Percentiles rank a stretch among this genome's conserved stretches.
These are phyloP conservation scores for Psix sp. DNA, from an alignment of 1,140 invertebrate species.

Conservation along the genomic window DNA sequence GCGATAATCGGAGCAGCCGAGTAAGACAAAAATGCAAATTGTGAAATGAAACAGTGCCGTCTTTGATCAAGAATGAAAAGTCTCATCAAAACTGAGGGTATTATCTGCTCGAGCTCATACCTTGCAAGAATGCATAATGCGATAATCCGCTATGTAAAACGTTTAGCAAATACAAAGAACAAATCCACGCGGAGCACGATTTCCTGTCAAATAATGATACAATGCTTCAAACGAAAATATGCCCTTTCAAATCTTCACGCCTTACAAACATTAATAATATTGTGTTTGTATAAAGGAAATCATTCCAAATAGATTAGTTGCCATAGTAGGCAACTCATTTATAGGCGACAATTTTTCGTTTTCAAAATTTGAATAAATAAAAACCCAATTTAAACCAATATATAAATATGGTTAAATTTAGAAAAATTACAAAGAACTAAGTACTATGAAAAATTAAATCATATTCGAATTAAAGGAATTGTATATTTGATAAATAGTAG, in stretches of 20 bases:
- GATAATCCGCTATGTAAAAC: conserved; percentile 20
- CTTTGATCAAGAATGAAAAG: conserved; percentile 21
- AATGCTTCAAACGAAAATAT: conserved; percentile 23
- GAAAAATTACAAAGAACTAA: too few species aligned
- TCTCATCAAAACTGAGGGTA: conserved; percentile 9
- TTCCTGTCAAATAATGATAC: conserved; percentile 23
- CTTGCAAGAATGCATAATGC: conserved; percentile 26
- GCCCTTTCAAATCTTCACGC: conserved; percentile 17
- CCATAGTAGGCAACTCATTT: too few species aligned
- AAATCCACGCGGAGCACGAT: conserved; percentile 26
- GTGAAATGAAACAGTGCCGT: background rate
- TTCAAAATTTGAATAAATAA: too few species aligned
- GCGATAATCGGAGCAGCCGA: too few species aligned
- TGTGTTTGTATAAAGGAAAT: too few species aligned
- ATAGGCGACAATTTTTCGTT: too few species aligned
- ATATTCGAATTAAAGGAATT: too few species aligned
- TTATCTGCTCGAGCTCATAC: conserved; percentile 16
- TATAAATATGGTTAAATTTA: too few species aligned
- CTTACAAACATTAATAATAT: conserved; percentile 23
- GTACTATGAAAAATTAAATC: too few species aligned
- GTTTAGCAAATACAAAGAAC: conserved; percentile 25
- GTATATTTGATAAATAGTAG: too few species aligned
- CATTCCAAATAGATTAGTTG: too few species aligned
- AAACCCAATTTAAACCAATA: too few species aligned
- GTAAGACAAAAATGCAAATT: background rate